Percentiles rank a stretch among this genome's conserved stretches.
phyloP scores from a whole-genome alignment of 30 jellyfish, hydroid and myxozoan genomes.

The Chironex yamaguchii region DNA sequence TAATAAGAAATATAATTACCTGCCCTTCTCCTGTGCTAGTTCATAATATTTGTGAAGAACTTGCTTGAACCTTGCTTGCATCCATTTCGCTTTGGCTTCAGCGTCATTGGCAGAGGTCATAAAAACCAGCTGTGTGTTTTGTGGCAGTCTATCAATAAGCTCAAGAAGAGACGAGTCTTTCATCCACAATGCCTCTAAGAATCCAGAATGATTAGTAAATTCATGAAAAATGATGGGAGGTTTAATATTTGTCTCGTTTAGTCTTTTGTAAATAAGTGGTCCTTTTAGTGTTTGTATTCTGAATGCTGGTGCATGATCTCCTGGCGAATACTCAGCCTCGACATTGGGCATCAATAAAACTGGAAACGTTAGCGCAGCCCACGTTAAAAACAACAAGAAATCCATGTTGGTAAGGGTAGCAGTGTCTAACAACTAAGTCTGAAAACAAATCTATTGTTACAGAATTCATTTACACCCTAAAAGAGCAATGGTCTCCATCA shows the following conservation, averaged over 20 bases:
- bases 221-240: conserved; percentile 97
- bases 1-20: background rate
- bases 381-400: too few relatives aligned
- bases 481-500: too few relatives aligned
- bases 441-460: too few relatives aligned
- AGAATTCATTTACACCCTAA: too few relatives aligned
- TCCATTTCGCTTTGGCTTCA: conserved; percentile 87
- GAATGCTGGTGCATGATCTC: conserved; percentile 93
- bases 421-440: too few relatives aligned
- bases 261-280: conserved; percentile 87
- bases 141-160: conserved; percentile 85
- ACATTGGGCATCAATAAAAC: background rate
- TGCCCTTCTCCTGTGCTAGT: conserved; percentile 1
- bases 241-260: conserved; percentile 73
- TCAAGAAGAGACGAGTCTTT: conserved; percentile 84
- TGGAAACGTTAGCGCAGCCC: too few relatives aligned
- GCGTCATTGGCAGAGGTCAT: conserved; percentile 85
- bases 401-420: too few relatives aligned
- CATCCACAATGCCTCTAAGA: conserved; percentile 92
- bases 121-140: conserved; percentile 89
- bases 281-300: conserved; percentile 82
- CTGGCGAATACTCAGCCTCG: conserved; percentile 71
- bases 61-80: conserved; percentile 77
- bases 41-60: conserved; percentile 69
- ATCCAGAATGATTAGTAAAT: conserved; percentile 86